Base-by-base conservation (phyloP, 2,888 invertebrate genomes). In the Bembecia ichneumoniformis region DNA sequence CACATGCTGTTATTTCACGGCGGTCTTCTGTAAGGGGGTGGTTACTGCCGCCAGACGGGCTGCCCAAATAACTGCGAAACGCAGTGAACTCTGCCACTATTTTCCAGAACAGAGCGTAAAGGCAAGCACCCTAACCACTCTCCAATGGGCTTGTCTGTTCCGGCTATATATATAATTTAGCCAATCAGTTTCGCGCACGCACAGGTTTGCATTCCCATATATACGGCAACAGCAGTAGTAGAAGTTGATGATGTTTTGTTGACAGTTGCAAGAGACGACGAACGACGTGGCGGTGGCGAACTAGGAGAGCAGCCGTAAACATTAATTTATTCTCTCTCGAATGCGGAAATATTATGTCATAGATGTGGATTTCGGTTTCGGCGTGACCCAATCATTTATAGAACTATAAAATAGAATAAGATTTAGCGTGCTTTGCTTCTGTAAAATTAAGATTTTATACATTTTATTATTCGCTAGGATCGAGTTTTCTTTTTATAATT, bases 361-460 rank as follows among this genome's bases (percentile, higher is more conserved):
- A 69, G 67, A 70, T 71, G 72, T 74, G 77, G 70, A 80, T 78
- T 79, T 76, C 69, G 68, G 73, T 81, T 79, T 76, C 67, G 71
- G 72, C 64, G 74, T 76, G 75, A 81, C 79, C 69, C 77, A 74
- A 72, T 74, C 73, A 28, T 28, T 75, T 40, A 76, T 77, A 82
- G 74, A 77, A 77, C 72, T 74, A 78, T 77, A 76, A 76, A 7
- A 28, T 84, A 82, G 80, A 76, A 71, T 86, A 87, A 87, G 87
- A 9, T 81, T 86, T 80, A 87, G 87, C 78, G 82, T 84, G 87
- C 84, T 86, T 86, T 84, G 87, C 86, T 87, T 86, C 74, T 80
- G 73, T 82, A 81, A 77, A 81, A 78, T 79, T 84, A 86, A 80
- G 83, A 81, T 82, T 82, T 82, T 82, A 83, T 83, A 82, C 75